These are phyloP conservation scores for Dinomys branickii DNA, from an alignment of 2,113 vertebrate genomes.

Conservation along the genomic window DNA sequence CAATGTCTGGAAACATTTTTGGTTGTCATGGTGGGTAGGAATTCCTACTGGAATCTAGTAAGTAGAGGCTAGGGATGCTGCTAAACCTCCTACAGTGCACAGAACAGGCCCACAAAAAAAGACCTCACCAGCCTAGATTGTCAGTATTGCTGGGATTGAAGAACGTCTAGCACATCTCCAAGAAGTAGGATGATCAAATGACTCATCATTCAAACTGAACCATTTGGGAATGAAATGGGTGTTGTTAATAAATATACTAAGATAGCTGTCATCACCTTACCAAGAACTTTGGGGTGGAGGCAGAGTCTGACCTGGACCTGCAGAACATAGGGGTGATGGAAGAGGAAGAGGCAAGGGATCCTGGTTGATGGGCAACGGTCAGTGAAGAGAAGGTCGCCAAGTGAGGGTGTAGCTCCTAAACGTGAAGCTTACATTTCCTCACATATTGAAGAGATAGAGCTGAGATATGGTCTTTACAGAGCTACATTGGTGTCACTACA, in stretches of 20 bases:
- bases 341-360: not conserved
- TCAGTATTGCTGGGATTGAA: not conserved
- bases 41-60: not conserved
- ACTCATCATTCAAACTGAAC: not conserved
- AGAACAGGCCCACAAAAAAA: not conserved
- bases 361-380: not conserved
- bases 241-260: not conserved
- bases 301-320: not conserved
- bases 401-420: not conserved
- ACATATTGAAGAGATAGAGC: not conserved
- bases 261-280: not conserved
- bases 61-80: not conserved
- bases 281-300: not conserved
- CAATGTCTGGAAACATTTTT: slow-evolving; percentile 12
- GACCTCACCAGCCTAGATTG: not conserved
- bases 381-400: not conserved
- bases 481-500: not conserved
- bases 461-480: not conserved
- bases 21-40: not conserved
- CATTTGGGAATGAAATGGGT: not conserved
- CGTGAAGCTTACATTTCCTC: not conserved
- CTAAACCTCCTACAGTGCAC: not conserved
- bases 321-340: not conserved
- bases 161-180: not conserved
- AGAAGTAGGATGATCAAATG: not conserved